Conservation (phyloP, 2,888 invertebrate species). For the Psococerastis gibbosa region DNA sequence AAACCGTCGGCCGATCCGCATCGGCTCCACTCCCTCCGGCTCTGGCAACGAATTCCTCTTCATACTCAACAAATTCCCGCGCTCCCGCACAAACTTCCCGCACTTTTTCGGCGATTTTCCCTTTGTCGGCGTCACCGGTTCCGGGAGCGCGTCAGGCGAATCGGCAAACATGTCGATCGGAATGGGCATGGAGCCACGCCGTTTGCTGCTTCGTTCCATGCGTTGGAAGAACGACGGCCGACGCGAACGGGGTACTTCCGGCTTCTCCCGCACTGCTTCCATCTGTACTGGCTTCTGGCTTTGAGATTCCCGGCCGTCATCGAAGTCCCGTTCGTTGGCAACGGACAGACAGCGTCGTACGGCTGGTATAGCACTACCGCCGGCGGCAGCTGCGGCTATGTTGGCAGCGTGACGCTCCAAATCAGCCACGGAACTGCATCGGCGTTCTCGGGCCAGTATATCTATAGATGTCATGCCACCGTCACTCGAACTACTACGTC, state of each 20-base stretch:
- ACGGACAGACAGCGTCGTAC: slow-evolving; percentile 2
- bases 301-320: neutral
- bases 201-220: neutral
- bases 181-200: slow-evolving; percentile 10
- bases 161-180: slow-evolving; percentile 15
- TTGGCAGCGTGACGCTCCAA: neutral
- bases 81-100: neutral
- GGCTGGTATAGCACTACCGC: neutral
- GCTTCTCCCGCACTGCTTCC: neutral
- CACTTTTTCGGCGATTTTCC: neutral
- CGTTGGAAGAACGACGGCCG: neutral
- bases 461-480: neutral
- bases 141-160: neutral
- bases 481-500: too few relatives aligned
- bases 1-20: neutral
- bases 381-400: neutral
- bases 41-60: slow-evolving; percentile 8
- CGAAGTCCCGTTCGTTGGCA: neutral
- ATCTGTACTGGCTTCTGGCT: neutral
- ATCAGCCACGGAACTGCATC: slow-evolving; percentile 8
- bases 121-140: neutral
- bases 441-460: slow-evolving; percentile 14
- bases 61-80: slow-evolving; percentile 2
- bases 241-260: neutral
- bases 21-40: neutral